Evolutionary conservation across 2,113 vertebrate species (phyloP).

Genomic region (Tragulus kanchil): DNA sequence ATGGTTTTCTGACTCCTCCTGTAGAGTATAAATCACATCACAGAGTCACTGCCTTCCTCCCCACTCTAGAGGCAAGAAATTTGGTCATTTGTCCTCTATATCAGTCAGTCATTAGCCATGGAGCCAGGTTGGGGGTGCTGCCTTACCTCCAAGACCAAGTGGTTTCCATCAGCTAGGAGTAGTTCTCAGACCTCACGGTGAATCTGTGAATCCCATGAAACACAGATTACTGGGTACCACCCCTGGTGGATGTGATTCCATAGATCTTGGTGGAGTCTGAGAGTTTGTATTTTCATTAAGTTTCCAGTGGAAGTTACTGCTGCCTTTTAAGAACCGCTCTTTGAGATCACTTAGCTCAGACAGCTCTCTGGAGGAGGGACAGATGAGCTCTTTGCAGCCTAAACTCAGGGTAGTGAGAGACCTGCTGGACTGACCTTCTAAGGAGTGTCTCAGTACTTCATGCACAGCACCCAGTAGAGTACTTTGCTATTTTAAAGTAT

Average conservation of each 20-base stretch:
- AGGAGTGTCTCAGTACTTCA: background rate
- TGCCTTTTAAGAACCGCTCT: background rate
- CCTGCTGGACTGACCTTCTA: background rate
- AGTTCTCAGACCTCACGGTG: background rate
- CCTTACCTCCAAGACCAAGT: background rate
- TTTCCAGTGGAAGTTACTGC: background rate
- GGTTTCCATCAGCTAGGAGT: background rate
- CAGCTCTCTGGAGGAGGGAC: fast-evolving
- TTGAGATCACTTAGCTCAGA: background rate
- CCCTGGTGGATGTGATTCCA: background rate
- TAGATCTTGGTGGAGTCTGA: background rate
- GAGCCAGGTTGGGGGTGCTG: fast-evolving
- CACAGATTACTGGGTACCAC: background rate
- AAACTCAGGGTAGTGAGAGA: background rate
- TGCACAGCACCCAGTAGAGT: background rate
- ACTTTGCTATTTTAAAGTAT: background rate
- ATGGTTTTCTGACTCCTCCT: background rate
- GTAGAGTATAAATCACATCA: background rate
- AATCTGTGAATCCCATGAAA: background rate
- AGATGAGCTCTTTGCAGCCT: background rate
- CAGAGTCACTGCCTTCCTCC: background rate
- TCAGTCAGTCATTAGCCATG: too few relatives aligned
- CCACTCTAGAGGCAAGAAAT: background rate
- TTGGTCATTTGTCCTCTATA: background rate
- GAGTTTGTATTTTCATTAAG: background rate